Evolutionary conservation across 2,888 invertebrate genomes (phyloP), one percentile per base, ranked within the genome.

Genomic region (Melipona bicolor): DNA sequence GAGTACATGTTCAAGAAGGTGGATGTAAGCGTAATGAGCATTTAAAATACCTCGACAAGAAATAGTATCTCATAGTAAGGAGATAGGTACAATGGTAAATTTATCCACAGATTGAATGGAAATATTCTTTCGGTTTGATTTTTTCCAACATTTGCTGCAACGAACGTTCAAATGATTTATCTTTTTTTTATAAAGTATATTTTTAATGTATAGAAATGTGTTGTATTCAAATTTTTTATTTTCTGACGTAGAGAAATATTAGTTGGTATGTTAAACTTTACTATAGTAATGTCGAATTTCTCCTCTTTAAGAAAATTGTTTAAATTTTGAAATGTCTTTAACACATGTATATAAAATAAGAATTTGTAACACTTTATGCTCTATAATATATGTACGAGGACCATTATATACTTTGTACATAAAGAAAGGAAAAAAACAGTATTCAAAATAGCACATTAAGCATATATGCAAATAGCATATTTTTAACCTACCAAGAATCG

Each of bases 121-220:
- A 86, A 75, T 17, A 70, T 27, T 76, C 87, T 78, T 36, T 88
- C 86, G 3, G 80, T 64, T 50, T 77, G 77, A 54, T 86, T 86
- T 59, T 27, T 82, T 13, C 85, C 86, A 32, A 79, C 21, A 68
- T 86, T 86, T 54, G 76, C 89, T 89, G 64, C 3, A 77, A 77
- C 5, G 54, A 24, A 49, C 17, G 0, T 15, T 32, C 15, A 5
- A 43, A 59, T 21, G 2, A 54, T 19, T 5, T 3, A 19, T 15
- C 19, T 13, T 11, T n/a, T 15, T 24, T 13, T 11, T n/a, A 11
- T 11, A 4, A 21, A 11, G n/a, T 32, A 59, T 36, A n/a, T 56
- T 27, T 32, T 15, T 21, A 9, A 21, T 6, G 15, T 19, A 19
- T 52, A 19, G 19, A 52, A 52, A 52, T 19, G 2, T 19, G 6